A percentile compares a stretch with the other conserved stretches of the same genome.
phyloP scores from a whole-genome alignment of 1,140 invertebrate species.

The Drosophila mayri region DNA sequence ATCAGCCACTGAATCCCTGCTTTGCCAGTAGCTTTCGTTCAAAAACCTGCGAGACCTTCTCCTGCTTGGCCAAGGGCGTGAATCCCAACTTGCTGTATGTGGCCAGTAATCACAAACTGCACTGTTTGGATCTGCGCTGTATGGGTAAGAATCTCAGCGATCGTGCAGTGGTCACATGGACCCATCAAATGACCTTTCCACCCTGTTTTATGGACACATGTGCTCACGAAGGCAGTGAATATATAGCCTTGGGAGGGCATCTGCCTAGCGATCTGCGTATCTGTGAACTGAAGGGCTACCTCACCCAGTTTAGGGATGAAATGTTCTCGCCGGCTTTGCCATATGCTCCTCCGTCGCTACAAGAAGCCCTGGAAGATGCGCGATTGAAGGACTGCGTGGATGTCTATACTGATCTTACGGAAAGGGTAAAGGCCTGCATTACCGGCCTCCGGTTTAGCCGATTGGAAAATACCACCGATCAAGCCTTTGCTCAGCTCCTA shows the following conservation, averaged over 20 bases:
- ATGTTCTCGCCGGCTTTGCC: constrained; percentile 52
- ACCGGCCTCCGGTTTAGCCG: constrained; percentile 57
- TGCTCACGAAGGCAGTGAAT: constrained; percentile 45
- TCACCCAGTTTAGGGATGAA: constrained; percentile 4
- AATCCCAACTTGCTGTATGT: constrained; percentile 68
- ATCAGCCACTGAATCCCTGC: constrained; percentile 52
- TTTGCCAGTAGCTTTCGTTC: constrained; percentile 57
- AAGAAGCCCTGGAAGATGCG: constrained; percentile 51
- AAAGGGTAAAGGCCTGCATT: constrained; percentile 47
- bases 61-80: constrained; percentile 38
- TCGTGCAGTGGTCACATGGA: constrained; percentile 66
- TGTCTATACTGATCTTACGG: constrained; percentile 58
- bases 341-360: constrained; percentile 43
- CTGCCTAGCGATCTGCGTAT: constrained; percentile 52
- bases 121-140: constrained; percentile 62
- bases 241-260: constrained; percentile 46
- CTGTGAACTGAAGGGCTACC: constrained; percentile 44
- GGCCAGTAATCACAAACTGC: constrained; percentile 69
- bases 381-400: constrained; percentile 24
- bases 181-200: constrained; percentile 64
- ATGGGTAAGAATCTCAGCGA: constrained; percentile 58
- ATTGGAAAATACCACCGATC: constrained; percentile 35
- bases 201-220: constrained; percentile 57
- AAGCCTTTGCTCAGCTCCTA: constrained; percentile 59
- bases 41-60: constrained; percentile 52